These are phyloP conservation scores for Antheraea yamamai DNA, from an alignment of 2,888 invertebrate species.

Conservation along the genomic window DNA sequence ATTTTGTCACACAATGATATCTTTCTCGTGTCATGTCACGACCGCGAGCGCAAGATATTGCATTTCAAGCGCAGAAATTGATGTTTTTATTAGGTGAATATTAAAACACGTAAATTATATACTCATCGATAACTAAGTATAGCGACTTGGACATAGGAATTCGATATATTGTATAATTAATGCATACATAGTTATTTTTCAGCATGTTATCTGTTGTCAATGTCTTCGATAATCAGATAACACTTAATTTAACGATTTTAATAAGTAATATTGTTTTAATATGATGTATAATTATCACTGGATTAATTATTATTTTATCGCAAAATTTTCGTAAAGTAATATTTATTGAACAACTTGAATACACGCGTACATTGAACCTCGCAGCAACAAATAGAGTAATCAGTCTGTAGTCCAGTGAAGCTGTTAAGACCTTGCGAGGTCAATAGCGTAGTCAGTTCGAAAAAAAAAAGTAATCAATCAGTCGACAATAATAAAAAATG, in stretches of 20 bases:
- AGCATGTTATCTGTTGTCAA: too few relatives aligned
- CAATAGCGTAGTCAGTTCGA: too few relatives aligned
- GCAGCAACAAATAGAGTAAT: too few relatives aligned
- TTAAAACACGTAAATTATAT: not conserved
- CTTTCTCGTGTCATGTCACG: not conserved
- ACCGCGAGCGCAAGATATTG: slow-evolving; percentile 37
- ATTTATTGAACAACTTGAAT: not conserved
- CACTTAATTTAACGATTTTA: too few relatives aligned
- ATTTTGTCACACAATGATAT: slow-evolving; percentile 7
- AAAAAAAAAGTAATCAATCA: too few relatives aligned
- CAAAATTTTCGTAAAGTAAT: not conserved
- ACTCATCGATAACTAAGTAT: not conserved
- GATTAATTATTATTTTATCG: not conserved
- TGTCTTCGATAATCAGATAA: not conserved
- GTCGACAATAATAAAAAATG: too few relatives aligned
- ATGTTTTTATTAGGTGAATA: not conserved
- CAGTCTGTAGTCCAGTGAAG: too few relatives aligned
- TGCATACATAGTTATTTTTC: not conserved
- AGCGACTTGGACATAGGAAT: too few relatives aligned
- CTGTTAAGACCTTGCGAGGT: too few relatives aligned
- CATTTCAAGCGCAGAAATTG: slow-evolving; percentile 30
- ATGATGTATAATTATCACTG: not conserved
- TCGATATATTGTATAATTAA: too few relatives aligned
- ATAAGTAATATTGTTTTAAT: too few relatives aligned
- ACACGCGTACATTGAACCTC: not conserved